Evolutionary conservation across 1,140 invertebrate genomes (phyloP).

Genomic region (Anadara kagoshimensis): DNA sequence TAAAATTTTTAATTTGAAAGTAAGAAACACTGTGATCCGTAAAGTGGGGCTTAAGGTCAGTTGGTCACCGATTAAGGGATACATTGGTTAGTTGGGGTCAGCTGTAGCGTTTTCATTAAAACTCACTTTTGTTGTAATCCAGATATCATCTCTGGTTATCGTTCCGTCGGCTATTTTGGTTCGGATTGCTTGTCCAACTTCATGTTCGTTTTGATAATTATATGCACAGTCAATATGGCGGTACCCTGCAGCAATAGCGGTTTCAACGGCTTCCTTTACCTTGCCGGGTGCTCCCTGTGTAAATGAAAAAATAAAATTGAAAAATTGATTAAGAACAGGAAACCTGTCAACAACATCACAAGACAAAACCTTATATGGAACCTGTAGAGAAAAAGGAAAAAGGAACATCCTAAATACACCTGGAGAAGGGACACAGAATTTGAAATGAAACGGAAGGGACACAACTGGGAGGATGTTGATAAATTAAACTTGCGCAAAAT

Average conservation of each 20-base stretch:
- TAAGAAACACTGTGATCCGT: too few relatives aligned
- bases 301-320: neutral
- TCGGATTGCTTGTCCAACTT: constrained; percentile 69
- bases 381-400: neutral
- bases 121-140: constrained; percentile 79
- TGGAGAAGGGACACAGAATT: too few relatives aligned
- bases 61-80: too few relatives aligned
- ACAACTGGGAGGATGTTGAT: too few relatives aligned
- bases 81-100: too few relatives aligned
- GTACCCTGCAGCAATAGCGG: constrained; percentile 82
- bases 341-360: too few relatives aligned
- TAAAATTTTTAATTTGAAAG: too few relatives aligned
- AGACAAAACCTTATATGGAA: neutral
- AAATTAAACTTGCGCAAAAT: too few relatives aligned
- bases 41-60: too few relatives aligned
- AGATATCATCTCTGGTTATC: constrained; percentile 71
- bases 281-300: constrained; percentile 15
- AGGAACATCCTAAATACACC: neutral
- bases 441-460: too few relatives aligned
- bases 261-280: constrained; percentile 76
- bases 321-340: neutral
- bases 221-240: constrained; percentile 83
- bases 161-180: constrained; percentile 68
- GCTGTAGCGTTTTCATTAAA: too few relatives aligned
- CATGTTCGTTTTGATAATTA: constrained; percentile 76